A percentile compares a stretch with the other conserved stretches of the same genome.
These are phyloP conservation scores for Machimus rusticus DNA, from an alignment of 2,888 invertebrate genomes.

Conservation along the genomic window DNA sequence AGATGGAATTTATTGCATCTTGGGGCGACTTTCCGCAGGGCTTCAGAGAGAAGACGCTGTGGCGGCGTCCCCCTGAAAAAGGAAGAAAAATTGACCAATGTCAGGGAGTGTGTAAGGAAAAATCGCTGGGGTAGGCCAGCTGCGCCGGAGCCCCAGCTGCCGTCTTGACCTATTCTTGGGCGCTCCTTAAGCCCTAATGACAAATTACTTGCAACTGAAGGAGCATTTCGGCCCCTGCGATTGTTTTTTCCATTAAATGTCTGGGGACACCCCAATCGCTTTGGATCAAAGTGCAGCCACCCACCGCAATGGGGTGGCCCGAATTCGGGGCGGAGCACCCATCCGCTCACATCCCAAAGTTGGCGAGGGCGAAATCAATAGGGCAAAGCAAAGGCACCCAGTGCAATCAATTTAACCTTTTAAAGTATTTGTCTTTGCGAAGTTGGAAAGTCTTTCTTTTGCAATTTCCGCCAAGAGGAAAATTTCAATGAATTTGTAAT, in stretches of 20 bases:
- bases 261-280: constrained; percentile 8
- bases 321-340: not conserved
- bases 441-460: not conserved
- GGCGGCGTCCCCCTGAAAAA: not conserved
- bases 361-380: not conserved
- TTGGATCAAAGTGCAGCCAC: not conserved
- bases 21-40: not conserved
- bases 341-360: not conserved
- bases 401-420: constrained; percentile 19
- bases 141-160: not conserved
- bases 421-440: constrained; percentile 19
- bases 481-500: constrained; percentile 26
- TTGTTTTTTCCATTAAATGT: constrained; percentile 17
- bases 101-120: not conserved
- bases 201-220: not conserved
- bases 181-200: not conserved
- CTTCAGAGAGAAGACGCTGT: not conserved
- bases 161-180: not conserved
- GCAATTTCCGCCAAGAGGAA: constrained; percentile 4
- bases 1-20: not conserved
- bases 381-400: not conserved
- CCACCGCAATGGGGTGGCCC: not conserved
- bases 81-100: not conserved
- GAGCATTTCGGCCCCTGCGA: not conserved
- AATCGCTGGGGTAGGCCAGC: not conserved